A percentile compares a stretch with the other conserved stretches of the same genome.
phyloP scores from a whole-genome alignment of 2,113 vertebrate species.

The Meriones unguiculatus region DNA sequence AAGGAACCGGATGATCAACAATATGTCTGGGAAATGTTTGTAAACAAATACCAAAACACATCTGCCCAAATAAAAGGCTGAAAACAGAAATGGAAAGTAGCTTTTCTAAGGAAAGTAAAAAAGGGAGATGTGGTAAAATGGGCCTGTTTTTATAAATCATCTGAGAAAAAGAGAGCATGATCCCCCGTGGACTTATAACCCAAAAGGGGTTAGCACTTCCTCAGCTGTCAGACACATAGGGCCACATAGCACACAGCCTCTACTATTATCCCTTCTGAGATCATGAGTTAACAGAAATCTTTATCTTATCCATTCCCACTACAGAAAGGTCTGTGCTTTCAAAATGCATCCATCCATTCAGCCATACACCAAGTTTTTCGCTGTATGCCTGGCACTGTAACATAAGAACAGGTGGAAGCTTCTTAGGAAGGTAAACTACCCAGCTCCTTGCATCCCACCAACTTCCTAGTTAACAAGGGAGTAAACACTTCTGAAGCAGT shows the following conservation, averaged over 20 bases:
- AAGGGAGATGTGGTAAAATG: not conserved
- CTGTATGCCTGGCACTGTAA: not conserved
- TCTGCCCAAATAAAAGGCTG: constrained; percentile 47
- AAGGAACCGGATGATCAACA: constrained; percentile 54
- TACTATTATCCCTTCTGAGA: not conserved
- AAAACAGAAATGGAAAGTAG: constrained; percentile 51
- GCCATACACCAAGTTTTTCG: not conserved
- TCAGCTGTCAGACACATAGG: too few relatives aligned
- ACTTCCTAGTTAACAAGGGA: not conserved
- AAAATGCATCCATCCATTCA: constrained; percentile 17
- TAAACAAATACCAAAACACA: constrained; percentile 67
- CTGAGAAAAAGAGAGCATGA: not conserved
- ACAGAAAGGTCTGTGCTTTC: not conserved
- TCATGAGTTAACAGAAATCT: not conserved
- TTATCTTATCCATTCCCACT: not conserved
- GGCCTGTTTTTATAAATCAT: not conserved
- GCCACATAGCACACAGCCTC: not conserved
- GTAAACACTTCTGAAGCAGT: not conserved
- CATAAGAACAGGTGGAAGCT: not conserved
- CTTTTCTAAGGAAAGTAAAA: constrained; percentile 14
- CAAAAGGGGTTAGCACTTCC: not conserved
- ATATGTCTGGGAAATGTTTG: constrained; percentile 59
- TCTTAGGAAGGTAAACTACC: not conserved
- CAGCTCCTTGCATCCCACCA: not conserved
- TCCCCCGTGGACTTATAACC: not conserved